Evolutionary conservation across 2,888 invertebrate genomes (phyloP).

Genomic region (Stictocephala bisonia): DNA sequence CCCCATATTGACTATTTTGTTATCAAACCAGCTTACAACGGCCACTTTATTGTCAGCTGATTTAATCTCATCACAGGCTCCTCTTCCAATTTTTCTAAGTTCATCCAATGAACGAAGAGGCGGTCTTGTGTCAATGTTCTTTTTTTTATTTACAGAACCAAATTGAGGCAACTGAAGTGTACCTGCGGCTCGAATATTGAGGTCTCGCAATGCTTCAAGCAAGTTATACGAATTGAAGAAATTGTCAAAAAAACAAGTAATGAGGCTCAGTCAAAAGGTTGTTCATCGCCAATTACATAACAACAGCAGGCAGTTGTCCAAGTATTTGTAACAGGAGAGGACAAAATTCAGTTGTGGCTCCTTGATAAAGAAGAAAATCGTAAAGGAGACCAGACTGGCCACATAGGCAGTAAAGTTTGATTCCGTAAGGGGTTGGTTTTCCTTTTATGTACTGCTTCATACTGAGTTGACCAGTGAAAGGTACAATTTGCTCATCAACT

Average conservation of each 20-base stretch:
- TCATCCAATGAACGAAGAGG: slow-evolving; percentile 11
- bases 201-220: slow-evolving; percentile 49
- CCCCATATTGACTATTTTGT: slow-evolving; percentile 18
- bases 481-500: slow-evolving; percentile 53
- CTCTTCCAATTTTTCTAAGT: slow-evolving; percentile 5
- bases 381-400: slow-evolving; percentile 53
- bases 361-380: slow-evolving; percentile 57
- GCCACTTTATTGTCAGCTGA: not conserved
- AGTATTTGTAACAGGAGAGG: slow-evolving; percentile 27
- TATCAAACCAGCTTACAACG: slow-evolving; percentile 22
- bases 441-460: slow-evolving; percentile 57
- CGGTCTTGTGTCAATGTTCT: slow-evolving; percentile 34
- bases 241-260: slow-evolving; percentile 50
- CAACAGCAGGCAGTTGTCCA: slow-evolving; percentile 51
- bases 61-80: slow-evolving; percentile 21
- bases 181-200: slow-evolving; percentile 49
- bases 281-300: slow-evolving; percentile 48
- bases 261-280: slow-evolving; percentile 9
- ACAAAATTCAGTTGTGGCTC: slow-evolving; percentile 50
- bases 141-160: slow-evolving; percentile 22
- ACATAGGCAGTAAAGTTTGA: slow-evolving; percentile 56
- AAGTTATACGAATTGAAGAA: slow-evolving; percentile 52
- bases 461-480: slow-evolving; percentile 55
- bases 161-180: slow-evolving; percentile 53
- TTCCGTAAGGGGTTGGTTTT: slow-evolving; percentile 56